Percentiles rank a stretch among this genome's conserved stretches.
phyloP scores from a whole-genome alignment of 2,797 vertebrate genomes.

The Argentina silus region DNA sequence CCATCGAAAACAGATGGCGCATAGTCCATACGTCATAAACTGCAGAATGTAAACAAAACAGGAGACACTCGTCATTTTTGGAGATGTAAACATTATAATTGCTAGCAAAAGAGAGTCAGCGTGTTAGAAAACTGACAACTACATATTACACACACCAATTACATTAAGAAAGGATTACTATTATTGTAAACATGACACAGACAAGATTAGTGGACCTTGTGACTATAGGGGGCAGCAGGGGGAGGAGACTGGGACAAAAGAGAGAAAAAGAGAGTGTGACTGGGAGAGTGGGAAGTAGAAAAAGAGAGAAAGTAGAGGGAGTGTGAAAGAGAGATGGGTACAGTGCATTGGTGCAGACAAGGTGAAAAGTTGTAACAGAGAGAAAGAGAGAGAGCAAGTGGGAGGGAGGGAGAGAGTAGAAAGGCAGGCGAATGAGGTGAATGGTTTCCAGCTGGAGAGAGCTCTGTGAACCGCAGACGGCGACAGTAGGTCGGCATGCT shows the following conservation, averaged over 20 bases:
- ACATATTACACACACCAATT: constrained; percentile 64
- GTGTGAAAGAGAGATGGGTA: neutral
- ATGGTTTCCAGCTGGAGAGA: constrained; percentile 45
- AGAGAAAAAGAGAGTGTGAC: constrained; percentile 20
- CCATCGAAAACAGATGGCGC: no score
- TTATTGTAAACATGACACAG: constrained; percentile 33
- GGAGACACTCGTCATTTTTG: no score
- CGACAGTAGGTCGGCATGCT: constrained; percentile 65
- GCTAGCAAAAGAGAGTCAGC: neutral
- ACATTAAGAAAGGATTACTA: constrained; percentile 67
- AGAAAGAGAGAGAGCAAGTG: neutral
- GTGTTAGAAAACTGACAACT: constrained; percentile 55
- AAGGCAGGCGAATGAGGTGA: neutral
- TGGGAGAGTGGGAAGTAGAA: neutral
- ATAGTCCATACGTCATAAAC: no score
- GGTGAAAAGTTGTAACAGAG: neutral
- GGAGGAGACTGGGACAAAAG: neutral
- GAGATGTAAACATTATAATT: no score
- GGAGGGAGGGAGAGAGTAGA: neutral
- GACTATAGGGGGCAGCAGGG: constrained; percentile 27
- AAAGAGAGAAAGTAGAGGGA: constrained; percentile 2
- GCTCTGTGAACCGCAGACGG: constrained; percentile 69
- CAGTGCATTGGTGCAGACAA: constrained; percentile 1
- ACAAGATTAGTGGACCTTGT: neutral
- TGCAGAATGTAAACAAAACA: no score